Evolutionary conservation across 1,140 invertebrate genomes (phyloP).

Genomic region (Grapholita molesta): DNA sequence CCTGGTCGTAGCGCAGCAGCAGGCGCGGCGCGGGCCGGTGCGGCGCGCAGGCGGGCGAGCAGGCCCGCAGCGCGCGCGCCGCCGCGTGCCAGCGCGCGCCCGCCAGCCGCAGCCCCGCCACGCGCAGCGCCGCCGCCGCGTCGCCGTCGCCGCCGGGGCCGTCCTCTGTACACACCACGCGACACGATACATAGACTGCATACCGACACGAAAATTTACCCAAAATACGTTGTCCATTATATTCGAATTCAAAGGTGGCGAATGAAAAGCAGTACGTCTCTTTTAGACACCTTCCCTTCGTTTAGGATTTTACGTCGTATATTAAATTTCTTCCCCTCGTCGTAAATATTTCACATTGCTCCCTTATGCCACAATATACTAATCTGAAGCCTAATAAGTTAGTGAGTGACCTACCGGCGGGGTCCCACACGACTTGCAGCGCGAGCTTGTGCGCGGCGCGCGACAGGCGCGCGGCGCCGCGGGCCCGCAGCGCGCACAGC

Average conservation of each 20-base stretch:
- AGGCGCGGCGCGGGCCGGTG: slow-evolving; percentile 44
- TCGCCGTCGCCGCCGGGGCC: not conserved
- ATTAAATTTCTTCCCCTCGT: too few species aligned
- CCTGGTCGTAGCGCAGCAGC: slow-evolving; percentile 33
- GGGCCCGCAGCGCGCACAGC: slow-evolving; percentile 41
- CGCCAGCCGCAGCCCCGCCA: slow-evolving; percentile 38
- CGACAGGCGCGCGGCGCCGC: slow-evolving; percentile 26
- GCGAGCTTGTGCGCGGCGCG: slow-evolving; percentile 29
- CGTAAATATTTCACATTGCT: too few species aligned
- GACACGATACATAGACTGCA: too few species aligned
- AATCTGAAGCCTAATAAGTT: not conserved
- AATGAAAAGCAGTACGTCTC: too few species aligned
- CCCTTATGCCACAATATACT: not conserved
- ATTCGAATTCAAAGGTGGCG: too few species aligned
- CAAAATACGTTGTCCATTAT: too few species aligned
- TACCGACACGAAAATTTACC: too few species aligned
- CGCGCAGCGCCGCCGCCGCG: slow-evolving; percentile 19
- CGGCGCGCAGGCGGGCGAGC: slow-evolving; percentile 25
- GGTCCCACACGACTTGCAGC: slow-evolving; percentile 38
- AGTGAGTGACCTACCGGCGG: not conserved
- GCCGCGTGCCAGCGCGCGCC: slow-evolving; percentile 34
- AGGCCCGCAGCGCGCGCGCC: slow-evolving; percentile 22
- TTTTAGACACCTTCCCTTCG: too few species aligned
- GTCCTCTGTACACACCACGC: not conserved
- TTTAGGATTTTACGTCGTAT: too few species aligned